Conservation (phyloP, 2,113 vertebrate genomes). For the Oceanites oceanicus region DNA sequence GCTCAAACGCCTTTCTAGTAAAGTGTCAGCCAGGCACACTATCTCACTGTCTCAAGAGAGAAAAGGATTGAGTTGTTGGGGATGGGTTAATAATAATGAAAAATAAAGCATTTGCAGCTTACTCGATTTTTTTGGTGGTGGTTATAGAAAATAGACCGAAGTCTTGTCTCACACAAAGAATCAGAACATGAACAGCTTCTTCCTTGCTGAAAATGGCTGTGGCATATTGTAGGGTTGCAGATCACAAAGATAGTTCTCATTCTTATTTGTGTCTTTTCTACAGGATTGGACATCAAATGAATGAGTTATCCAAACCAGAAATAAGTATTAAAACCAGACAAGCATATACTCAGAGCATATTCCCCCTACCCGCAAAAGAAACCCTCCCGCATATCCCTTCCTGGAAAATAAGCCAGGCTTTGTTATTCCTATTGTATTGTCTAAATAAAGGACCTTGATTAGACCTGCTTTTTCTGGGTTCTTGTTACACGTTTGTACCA, state of each 20-base stretch:
- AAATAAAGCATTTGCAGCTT: not conserved
- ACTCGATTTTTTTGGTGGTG: not conserved
- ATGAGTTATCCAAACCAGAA: not conserved
- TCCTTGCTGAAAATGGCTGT: not conserved
- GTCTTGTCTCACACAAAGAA: not conserved
- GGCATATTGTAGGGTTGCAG: not conserved
- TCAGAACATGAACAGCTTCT: not conserved
- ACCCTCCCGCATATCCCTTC: not conserved
- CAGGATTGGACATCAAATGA: not conserved
- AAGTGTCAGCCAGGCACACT: not conserved
- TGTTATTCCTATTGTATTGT: not conserved
- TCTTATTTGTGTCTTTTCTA: not conserved
- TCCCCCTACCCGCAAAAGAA: not conserved
- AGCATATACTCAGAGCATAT: not conserved
- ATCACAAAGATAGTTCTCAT: not conserved
- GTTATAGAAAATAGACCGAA: not conserved
- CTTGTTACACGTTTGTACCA: not conserved
- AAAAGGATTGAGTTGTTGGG: not conserved
- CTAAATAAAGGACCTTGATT: not conserved
- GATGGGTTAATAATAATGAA: not conserved
- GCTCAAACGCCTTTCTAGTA: not conserved
- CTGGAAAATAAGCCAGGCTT: not conserved
- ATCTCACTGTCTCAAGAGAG: not conserved
- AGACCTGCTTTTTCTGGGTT: not conserved
- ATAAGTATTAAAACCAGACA: not conserved